Conservation (phyloP, 2,888 invertebrate species). For the Cotesia congregata region DNA sequence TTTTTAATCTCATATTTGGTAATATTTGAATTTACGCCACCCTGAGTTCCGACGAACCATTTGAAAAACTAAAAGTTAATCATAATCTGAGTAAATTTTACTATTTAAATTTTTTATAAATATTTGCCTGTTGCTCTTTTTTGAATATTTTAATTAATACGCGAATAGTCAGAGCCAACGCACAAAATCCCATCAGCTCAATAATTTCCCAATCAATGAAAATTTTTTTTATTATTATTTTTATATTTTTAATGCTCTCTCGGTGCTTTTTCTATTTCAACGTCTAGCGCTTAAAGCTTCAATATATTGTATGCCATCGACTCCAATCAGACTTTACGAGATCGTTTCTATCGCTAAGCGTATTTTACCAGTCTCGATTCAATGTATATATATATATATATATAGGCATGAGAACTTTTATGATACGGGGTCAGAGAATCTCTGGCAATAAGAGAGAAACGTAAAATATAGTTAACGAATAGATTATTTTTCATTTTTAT, state of each 20-base stretch:
- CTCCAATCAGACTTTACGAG: slow-evolving; percentile 19
- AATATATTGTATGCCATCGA: slow-evolving; percentile 8
- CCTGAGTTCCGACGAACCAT: too few relatives aligned
- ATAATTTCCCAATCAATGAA: background rate
- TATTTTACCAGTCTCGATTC: background rate
- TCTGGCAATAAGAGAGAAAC: background rate
- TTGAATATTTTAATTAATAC: background rate
- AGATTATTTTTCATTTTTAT: background rate
- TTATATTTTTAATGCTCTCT: background rate
- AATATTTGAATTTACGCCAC: too few relatives aligned
- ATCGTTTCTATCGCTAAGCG: slow-evolving; percentile 12
- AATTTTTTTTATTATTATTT: background rate
- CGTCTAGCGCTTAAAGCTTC: slow-evolving; percentile 1
- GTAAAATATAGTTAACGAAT: background rate
- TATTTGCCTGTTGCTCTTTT: too few relatives aligned
- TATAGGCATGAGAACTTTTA: background rate
- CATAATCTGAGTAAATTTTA: too few relatives aligned
- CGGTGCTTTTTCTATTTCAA: background rate
- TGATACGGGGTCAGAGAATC: background rate
- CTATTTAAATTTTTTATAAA: too few relatives aligned
- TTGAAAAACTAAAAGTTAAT: too few relatives aligned
- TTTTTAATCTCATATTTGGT: too few relatives aligned
- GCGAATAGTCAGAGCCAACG: background rate
- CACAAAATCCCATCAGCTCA: background rate
- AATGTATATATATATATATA: background rate